Evolutionary conservation across 2,113 vertebrate genomes (phyloP), one percentile per base, ranked within the genome.

Genomic region (Pionites leucogaster): DNA sequence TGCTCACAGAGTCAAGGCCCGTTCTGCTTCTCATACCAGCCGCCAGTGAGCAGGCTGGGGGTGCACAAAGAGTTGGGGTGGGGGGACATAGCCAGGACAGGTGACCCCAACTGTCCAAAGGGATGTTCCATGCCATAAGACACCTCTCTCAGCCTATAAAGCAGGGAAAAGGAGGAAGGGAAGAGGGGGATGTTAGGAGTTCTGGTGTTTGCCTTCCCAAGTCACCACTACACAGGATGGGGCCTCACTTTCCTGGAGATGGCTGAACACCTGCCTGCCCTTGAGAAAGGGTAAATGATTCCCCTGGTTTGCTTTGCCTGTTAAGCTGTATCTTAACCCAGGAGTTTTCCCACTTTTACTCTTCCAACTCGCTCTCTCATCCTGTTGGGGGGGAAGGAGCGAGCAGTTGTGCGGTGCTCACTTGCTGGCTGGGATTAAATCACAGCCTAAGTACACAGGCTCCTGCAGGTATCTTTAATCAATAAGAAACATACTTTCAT

Each of bases 1-100:
- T 81, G 42, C 17, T 64, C 5, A 49, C 25, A 31, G 14, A 14
- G 7, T 16, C 28, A 72, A 23, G 35, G 50, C 2, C 28, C 14
- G 35, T 31, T 31, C 24, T 68, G 11, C 15, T 67, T 29, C 31
- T 67, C 20, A 31, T 11, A 11, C 8, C 46, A 11, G 7, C 24
- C 1, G 0, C 31, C 17, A 53, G 33, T 4, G 1, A 44, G 35
- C 3, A n/a, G 27, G n/a, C 19, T 20, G 23, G 24, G 10, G 16
- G 4, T 18, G 7, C n/a, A 39, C 27, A n/a, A 6, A n/a, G 5
- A 29, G 17, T 0, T 57, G 24, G 24, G 35, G 53, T 31, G 59
- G 77, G 24, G 50, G 13, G 25, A 29, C 25, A 33, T 42, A 42
- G 31, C 25, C 3, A 2, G 59, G 35, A 9, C 22, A 13, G 47